Percentiles rank a stretch among this genome's conserved stretches.
Conservation (phyloP, 2,888 invertebrate genomes). For the Branchipolynoe longqiensis region DNA sequence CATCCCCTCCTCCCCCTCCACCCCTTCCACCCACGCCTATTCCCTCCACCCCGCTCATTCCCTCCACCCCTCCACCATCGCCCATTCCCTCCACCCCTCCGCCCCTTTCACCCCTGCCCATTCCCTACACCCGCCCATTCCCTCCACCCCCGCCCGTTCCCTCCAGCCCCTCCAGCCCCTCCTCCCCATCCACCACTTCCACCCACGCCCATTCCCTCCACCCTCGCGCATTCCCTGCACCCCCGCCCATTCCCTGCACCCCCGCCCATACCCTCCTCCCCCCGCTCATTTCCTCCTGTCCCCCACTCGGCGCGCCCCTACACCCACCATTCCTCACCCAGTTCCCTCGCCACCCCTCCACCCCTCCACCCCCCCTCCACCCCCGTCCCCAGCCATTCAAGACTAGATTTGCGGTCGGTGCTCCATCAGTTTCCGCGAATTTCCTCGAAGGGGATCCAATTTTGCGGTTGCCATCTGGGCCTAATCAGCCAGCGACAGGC, state of each 20-base stretch:
- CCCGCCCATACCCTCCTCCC: not conserved
- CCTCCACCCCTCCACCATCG: not conserved
- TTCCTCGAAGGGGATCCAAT: constrained; percentile 48
- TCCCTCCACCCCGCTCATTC: not conserved
- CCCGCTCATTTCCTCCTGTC: not conserved
- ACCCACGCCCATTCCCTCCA: not conserved
- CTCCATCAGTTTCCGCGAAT: constrained; percentile 31
- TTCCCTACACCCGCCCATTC: not conserved
- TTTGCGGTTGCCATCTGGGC: constrained; percentile 36
- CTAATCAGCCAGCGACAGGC: constrained; percentile 46
- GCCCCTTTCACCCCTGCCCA: not conserved
- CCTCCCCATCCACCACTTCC: not conserved
- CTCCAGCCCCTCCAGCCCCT: not conserved
- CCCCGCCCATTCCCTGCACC: not conserved
- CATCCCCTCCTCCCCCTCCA: not conserved
- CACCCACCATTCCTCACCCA: constrained; percentile 4
- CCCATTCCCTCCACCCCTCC: not conserved
- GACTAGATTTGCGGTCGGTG: not conserved
- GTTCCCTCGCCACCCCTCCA: not conserved
- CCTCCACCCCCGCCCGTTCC: not conserved
- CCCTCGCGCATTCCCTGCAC: not conserved
- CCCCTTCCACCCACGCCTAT: not conserved
- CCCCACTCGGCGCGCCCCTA: not conserved
- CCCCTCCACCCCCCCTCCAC: not conserved
- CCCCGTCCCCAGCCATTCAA: not conserved